Evolutionary conservation across 2,797 vertebrate genomes (phyloP).

Genomic region (Pangasius sanitwongsei): DNA sequence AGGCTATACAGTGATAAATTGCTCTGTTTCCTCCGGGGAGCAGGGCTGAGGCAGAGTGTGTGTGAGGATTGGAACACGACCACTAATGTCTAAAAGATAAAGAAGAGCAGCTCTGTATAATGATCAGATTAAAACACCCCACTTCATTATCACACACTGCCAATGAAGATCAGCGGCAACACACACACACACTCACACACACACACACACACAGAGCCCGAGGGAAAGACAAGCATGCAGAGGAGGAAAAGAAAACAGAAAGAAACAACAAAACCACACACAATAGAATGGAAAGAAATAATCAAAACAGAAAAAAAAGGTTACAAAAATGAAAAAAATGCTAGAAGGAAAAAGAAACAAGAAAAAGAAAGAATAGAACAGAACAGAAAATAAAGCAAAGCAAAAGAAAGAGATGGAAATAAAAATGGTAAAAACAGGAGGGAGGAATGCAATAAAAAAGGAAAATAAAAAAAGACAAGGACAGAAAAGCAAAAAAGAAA

Average conservation of each 20-base stretch:
- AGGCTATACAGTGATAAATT: slow-evolving; percentile 58
- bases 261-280: neutral
- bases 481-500: neutral
- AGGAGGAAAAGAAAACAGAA: neutral
- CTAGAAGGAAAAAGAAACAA: neutral
- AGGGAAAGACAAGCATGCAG: neutral
- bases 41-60: slow-evolving; percentile 6
- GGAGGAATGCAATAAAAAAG: neutral
- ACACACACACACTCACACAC: slow-evolving; percentile 8
- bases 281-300: neutral
- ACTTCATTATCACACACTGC: slow-evolving; percentile 36
- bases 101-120: slow-evolving; percentile 45
- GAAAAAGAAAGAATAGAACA: neutral
- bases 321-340: neutral
- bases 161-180: slow-evolving; percentile 21
- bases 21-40: slow-evolving; percentile 49
- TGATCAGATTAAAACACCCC: slow-evolving; percentile 50
- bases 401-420: neutral
- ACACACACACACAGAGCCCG: neutral
- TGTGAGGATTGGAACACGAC: slow-evolving; percentile 34
- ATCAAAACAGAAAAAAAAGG: neutral
- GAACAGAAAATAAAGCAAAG: neutral
- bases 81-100: slow-evolving; percentile 48
- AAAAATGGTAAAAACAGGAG: neutral
- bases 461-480: neutral